phyloP scores from a whole-genome alignment of 2,797 vertebrate genomes.

The Salarias fasciatus region DNA sequence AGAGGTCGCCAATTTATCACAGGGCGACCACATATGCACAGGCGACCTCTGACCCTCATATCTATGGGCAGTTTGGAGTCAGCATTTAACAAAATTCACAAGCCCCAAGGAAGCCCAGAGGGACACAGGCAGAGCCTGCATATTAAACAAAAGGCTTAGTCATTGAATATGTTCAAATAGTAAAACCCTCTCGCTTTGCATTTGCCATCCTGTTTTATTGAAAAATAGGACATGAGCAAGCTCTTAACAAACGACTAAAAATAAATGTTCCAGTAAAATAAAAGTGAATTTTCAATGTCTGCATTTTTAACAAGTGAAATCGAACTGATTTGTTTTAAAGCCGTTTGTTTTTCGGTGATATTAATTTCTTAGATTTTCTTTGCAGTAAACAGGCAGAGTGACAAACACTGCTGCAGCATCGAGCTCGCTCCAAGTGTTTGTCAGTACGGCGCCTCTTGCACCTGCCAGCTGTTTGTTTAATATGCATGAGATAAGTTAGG shows the following conservation, averaged over 20 bases:
- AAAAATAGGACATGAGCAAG: background rate
- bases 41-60: conserved; percentile 4
- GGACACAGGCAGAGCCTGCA: background rate
- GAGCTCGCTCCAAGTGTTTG: conserved; percentile 4
- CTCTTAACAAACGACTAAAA: no score
- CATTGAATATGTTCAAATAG: background rate
- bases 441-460: background rate
- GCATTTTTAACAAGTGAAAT: background rate
- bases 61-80: background rate
- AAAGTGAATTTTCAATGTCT: background rate
- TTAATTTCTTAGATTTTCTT: conserved; percentile 5
- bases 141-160: no score
- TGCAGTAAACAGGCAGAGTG: background rate
- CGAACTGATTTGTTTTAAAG: background rate
- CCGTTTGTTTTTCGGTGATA: conserved; percentile 6
- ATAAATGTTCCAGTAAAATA: background rate
- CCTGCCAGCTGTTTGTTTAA: background rate
- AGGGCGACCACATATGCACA: no score
- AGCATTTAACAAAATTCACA: background rate
- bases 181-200: background rate
- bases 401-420: background rate
- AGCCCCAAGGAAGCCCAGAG: background rate
- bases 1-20: background rate
- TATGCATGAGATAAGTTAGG: conserved; percentile 6
- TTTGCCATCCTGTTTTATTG: background rate